phyloP scores from a whole-genome alignment of 2,888 invertebrate genomes.

The Diloba caeruleocephala region DNA sequence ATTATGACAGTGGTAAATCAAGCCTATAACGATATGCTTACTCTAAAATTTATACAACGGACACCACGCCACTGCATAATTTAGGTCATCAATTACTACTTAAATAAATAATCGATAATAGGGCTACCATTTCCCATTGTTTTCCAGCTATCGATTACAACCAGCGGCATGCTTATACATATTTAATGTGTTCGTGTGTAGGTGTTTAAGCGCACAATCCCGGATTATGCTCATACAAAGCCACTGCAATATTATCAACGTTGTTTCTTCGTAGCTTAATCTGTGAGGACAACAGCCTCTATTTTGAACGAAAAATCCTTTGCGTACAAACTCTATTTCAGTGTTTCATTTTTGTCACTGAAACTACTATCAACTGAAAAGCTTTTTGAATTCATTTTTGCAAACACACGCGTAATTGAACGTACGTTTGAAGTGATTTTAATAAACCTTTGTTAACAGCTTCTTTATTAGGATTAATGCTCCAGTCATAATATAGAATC shows the following conservation, averaged over 20 bases:
- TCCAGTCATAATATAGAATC: too few relatives aligned
- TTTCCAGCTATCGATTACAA: slow-evolving; percentile 38
- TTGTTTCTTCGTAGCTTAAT: slow-evolving; percentile 44
- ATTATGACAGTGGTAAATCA: too few relatives aligned
- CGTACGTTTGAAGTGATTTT: too few relatives aligned
- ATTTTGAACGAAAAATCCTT: slow-evolving; percentile 38
- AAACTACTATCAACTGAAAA: neutral
- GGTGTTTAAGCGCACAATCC: slow-evolving; percentile 43
- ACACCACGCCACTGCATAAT: neutral
- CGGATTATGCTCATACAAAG: slow-evolving; percentile 52
- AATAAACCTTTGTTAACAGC: too few relatives aligned
- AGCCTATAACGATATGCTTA: too few relatives aligned
- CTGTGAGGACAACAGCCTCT: slow-evolving; percentile 39
- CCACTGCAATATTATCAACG: slow-evolving; percentile 48
- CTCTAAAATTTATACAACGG: too few relatives aligned
- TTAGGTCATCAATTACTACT: slow-evolving; percentile 14
- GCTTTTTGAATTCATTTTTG: neutral
- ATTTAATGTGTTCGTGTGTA: slow-evolving; percentile 33
- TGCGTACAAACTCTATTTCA: slow-evolving; percentile 16
- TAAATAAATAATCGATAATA: slow-evolving; percentile 29
- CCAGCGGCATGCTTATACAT: slow-evolving; percentile 21
- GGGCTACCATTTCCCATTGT: slow-evolving; percentile 28
- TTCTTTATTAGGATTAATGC: too few relatives aligned
- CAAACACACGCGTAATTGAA: too few relatives aligned
- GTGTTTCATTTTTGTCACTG: slow-evolving; percentile 4